Conservation (phyloP, 2,888 invertebrate genomes). For the Azorinus chamasolen region DNA sequence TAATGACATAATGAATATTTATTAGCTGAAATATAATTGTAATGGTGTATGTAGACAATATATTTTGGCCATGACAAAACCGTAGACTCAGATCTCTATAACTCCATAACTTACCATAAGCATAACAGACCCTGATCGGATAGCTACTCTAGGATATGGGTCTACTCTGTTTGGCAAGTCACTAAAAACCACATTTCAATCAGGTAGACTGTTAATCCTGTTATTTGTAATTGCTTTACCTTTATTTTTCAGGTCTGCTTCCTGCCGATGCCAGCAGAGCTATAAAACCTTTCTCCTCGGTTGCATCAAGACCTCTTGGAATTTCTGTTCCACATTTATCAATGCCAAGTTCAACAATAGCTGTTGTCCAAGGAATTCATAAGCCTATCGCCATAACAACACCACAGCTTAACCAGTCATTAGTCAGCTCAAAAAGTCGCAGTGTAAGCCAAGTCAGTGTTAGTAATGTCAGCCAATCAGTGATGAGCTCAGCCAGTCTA, state of each 20-base stretch:
- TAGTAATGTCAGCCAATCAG: slow-evolving; percentile 28
- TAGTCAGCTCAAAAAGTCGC: slow-evolving; percentile 50
- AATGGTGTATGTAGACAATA: too few relatives aligned
- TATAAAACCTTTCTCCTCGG: slow-evolving; percentile 50
- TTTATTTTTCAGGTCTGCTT: slow-evolving; percentile 22
- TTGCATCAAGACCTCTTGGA: slow-evolving; percentile 45
- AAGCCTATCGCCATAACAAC: slow-evolving; percentile 64
- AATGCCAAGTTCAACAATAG: slow-evolving; percentile 24
- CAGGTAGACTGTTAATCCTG: too few relatives aligned
- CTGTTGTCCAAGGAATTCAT: slow-evolving; percentile 48
- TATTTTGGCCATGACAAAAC: too few relatives aligned
- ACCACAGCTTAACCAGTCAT: slow-evolving; percentile 52
- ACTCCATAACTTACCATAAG: too few relatives aligned
- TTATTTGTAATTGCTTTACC: too few relatives aligned
- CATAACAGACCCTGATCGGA: too few relatives aligned
- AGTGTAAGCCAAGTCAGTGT: slow-evolving; percentile 41
- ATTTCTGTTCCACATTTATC: slow-evolving; percentile 44
- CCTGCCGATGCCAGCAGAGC: slow-evolving; percentile 24
- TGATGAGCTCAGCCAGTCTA: not conserved
- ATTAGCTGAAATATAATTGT: too few relatives aligned
- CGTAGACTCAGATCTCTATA: too few relatives aligned
- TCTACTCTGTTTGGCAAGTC: too few relatives aligned
- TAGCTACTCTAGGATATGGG: too few relatives aligned
- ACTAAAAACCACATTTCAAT: too few relatives aligned
- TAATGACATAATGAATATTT: too few relatives aligned